Evolutionary conservation across 2,797 vertebrate genomes (phyloP).

Genomic region (Numenius phaeopus): DNA sequence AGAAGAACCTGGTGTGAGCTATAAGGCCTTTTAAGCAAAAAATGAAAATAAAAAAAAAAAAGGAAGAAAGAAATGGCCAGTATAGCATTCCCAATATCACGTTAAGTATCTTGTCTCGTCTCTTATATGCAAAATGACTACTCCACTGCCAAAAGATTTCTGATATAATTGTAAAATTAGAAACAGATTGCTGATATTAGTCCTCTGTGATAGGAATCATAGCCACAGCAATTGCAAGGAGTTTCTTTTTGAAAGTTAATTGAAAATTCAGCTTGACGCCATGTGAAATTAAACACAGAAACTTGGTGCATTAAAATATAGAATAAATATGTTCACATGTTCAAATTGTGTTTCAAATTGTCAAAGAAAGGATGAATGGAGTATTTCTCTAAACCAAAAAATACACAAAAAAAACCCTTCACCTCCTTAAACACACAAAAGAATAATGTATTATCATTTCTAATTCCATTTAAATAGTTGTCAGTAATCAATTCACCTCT

Average conservation of each 20-base stretch:
- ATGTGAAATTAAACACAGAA: conserved; percentile 64
- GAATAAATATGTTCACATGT: not conserved
- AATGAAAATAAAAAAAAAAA: not conserved
- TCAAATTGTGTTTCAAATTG: not conserved
- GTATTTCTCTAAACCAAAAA: not conserved
- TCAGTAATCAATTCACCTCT: not conserved
- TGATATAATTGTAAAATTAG: not conserved
- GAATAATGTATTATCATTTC: not conserved
- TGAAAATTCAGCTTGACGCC: conserved; percentile 62
- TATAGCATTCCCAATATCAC: not conserved
- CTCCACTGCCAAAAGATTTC: not conserved
- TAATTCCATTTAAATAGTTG: not conserved
- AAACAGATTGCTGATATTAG: conserved; percentile 50
- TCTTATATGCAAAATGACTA: not conserved
- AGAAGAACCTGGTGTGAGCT: not conserved
- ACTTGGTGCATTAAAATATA: not conserved
- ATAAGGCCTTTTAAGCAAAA: not conserved
- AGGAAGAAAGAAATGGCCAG: fast-evolving
- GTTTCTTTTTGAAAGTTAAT: conserved; percentile 51
- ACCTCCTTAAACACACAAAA: not conserved
- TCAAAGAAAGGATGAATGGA: not conserved
- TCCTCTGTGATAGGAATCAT: conserved; percentile 35
- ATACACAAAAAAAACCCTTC: not conserved
- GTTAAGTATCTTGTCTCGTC: not conserved
- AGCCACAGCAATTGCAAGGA: conserved; percentile 30